Conservation (phyloP, 2,888 invertebrate species). For the Nasonia oneida region DNA sequence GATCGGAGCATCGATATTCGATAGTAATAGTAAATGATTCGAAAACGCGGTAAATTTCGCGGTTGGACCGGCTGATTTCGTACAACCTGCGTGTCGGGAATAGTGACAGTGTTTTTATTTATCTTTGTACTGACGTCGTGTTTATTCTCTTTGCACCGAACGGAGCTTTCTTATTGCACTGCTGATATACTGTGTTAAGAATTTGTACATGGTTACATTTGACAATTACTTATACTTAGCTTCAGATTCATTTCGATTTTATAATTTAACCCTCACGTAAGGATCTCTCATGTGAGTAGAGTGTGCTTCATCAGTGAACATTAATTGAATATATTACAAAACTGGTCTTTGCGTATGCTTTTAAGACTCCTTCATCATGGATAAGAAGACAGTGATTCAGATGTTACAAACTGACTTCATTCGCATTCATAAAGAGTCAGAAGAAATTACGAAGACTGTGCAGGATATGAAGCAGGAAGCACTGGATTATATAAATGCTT, state of each 20-base stretch:
- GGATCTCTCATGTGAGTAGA: too few relatives aligned
- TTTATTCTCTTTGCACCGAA: conserved; percentile 12
- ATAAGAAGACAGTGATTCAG: conserved; percentile 64
- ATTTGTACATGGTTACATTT: conserved; percentile 12
- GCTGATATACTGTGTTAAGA: not conserved
- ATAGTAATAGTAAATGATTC: not conserved
- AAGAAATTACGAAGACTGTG: conserved; percentile 62
- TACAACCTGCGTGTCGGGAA: not conserved
- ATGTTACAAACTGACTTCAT: conserved; percentile 65
- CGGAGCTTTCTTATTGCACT: conserved; percentile 8
- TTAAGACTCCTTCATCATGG: conserved; percentile 50
- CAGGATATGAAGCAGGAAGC: conserved; percentile 59
- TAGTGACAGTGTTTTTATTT: not conserved
- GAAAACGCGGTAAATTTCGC: conserved; percentile 43
- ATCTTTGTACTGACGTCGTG: not conserved
- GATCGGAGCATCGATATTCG: conserved; percentile 1
- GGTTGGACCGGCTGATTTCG: too few relatives aligned
- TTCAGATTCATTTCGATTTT: not conserved
- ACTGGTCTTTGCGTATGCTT: not conserved
- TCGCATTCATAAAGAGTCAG: conserved; percentile 59
- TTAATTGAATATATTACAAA: not conserved
- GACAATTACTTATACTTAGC: not conserved
- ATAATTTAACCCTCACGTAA: too few relatives aligned
- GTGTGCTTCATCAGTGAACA: not conserved
- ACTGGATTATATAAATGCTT: conserved; percentile 62